phyloP scores from a whole-genome alignment of 2,797 vertebrate genomes.

The Typhlichthys eigenmanni region DNA sequence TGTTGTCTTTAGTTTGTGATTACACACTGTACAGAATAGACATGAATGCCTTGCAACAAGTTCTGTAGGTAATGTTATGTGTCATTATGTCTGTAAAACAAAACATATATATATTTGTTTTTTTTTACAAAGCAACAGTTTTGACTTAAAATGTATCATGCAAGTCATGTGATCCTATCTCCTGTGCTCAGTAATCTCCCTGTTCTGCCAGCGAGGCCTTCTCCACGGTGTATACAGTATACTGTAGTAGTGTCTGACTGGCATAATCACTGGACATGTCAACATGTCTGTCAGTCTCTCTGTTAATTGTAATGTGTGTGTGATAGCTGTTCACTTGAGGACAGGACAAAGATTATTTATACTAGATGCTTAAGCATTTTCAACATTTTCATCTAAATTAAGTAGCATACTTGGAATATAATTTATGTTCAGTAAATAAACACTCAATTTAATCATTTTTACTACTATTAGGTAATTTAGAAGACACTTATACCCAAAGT shows the following conservation, averaged over 20 bases:
- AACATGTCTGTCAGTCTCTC: conserved; percentile 31
- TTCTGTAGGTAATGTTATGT: conserved; percentile 7
- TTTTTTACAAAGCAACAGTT: conserved; percentile 17
- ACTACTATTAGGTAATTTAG: too few relatives aligned
- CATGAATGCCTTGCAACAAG: conserved; percentile 12
- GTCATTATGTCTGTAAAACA: conserved; percentile 17
- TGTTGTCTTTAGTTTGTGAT: conserved; percentile 16
- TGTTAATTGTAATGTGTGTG: conserved; percentile 67
- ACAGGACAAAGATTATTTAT: conserved; percentile 32
- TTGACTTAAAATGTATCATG: too few relatives aligned
- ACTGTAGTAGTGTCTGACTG: conserved; percentile 21
- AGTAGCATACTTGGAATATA: conserved; percentile 25
- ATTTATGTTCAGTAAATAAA: too few relatives aligned
- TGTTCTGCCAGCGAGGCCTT: conserved; percentile 44
- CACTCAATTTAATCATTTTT: too few relatives aligned
- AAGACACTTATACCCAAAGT: too few relatives aligned
- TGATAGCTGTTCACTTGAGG: conserved; percentile 63
- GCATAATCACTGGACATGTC: conserved; percentile 29
- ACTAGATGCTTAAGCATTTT: conserved; percentile 38
- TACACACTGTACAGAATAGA: not conserved
- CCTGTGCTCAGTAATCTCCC: conserved; percentile 5
- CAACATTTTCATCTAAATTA: conserved; percentile 1
- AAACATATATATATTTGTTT: too few relatives aligned
- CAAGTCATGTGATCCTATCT: conserved; percentile 17
- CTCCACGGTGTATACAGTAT: conserved; percentile 12